These are phyloP conservation scores for Aspiorhynchus laticeps DNA, from an alignment of 2,113 vertebrate species.

Conservation along the genomic window DNA sequence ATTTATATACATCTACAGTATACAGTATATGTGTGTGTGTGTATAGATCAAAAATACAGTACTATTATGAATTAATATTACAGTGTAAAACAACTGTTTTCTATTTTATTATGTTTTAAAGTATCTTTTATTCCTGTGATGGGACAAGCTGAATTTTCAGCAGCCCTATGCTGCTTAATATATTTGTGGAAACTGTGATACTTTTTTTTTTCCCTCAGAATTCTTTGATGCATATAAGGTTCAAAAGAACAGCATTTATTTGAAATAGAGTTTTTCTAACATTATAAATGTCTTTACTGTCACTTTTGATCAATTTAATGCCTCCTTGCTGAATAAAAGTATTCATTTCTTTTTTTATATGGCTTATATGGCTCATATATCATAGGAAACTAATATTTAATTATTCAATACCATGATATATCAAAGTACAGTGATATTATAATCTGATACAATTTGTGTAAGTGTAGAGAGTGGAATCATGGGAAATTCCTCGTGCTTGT, in stretches of 20 bases:
- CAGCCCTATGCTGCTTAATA: too few relatives aligned
- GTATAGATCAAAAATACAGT: too few relatives aligned
- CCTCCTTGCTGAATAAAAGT: background rate
- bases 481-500: conserved; percentile 31
- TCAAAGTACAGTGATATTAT: background rate
- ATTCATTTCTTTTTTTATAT: background rate
- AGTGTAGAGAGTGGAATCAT: background rate
- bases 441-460: background rate
- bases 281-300: background rate
- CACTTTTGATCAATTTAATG: background rate
- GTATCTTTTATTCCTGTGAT: background rate
- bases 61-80: too few relatives aligned
- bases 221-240: background rate
- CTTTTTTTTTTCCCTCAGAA: background rate
- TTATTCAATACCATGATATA: background rate
- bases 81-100: background rate
- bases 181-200: background rate
- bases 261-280: background rate
- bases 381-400: background rate
- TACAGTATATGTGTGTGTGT: background rate
- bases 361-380: background rate
- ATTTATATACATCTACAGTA: background rate
- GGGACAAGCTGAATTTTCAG: background rate
- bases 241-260: background rate
- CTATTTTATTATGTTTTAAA: background rate